Base-by-base conservation (phyloP, 2,797 vertebrate species). In the Chaenodraco wilsoni region DNA sequence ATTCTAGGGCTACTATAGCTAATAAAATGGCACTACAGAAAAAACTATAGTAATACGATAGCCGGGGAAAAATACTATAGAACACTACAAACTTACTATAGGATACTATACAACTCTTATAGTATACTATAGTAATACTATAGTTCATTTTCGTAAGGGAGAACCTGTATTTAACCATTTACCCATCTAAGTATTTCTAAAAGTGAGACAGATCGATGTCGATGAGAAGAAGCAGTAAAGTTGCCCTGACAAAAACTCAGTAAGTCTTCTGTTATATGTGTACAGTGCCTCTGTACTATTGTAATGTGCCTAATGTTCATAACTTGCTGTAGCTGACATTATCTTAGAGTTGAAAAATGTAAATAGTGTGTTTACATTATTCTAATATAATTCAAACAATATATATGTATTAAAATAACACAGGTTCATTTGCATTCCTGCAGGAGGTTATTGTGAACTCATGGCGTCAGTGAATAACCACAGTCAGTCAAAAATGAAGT, bases 401-500 rank as follows among this genome's bases (percentile, higher is more conserved):
- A 6, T 6, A 37, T 6, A 37, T 37, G 6, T 37, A 7, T 37
- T 37, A 7, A 37, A 37, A 9, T 37, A 37, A 27, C 27, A 27
- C 27, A 27, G 27, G 27, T 27, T 8, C 33, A 37, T 37, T 6
- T 37, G 33, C 33, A 37, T 55, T 40, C 4, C 59, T 44, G 59
- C 23, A 43, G 52, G 12, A 7, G 3, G 9, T 52, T 19, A 44
- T n/a, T 61, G 68, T 61, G 64, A 37, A 37, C 8, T 37, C 33
- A 37, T 7, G 8, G 33, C 8, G 21, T 59, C 21, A 57, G 23
- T 58, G 55, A 41, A 23, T 48, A 40, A 50, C 48, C 62, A 51
- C 12, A 55, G 46, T 69, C 58, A 41, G 52, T 19, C 65, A 57
- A 60, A 69, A 52, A 37, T 48, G 46, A 27, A 43, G 41, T 37